Base-by-base conservation (phyloP, 2,888 invertebrate genomes). In the Lasioglossum lativentre region DNA sequence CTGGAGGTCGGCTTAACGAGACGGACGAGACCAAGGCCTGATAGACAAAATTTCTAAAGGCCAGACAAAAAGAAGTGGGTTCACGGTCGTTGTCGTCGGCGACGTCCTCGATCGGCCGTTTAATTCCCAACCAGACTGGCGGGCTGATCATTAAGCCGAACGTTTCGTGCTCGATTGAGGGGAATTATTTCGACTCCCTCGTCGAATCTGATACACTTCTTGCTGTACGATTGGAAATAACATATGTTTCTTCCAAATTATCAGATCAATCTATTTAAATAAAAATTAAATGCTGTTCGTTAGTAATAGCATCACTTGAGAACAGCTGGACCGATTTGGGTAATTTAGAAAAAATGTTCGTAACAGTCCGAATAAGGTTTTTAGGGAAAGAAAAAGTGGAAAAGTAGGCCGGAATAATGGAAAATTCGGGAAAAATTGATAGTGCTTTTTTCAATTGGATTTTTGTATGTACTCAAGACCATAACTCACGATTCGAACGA, bases 1-100 rank as follows among this genome's bases (percentile, higher is more conserved):
- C n/a, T 12, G 75, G 73, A 78, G 75, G 59, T 66, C 80, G 52
- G 52, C 73, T 77, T 68, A 34, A 47, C 70, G 70, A 85, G 78
- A 77, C 34, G 40, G 59, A 68, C 81, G 63, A 76, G 71, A 84
- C 76, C 79, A 90, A 87, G 86, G 82, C 85, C 74, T 27, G 52
- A 75, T 75, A 80, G 71, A 56, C 47, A 73, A 78, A 82, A 87
- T 85, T 81, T 72, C 23, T 72, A 78, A 84, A 87, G 80, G 78
- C 68, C 76, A 16, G 8, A 38, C 12, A 6, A 63, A 78, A 86
- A 78, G 30, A 78, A 78, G 42, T 27, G 73, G 75, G 82, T 85
- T 90, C 89, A 90, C 74, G 91, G 88, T 82, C 89, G 70, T 30
- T 80, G 66, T 34, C 30, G 88, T 80, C 89, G 70, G n/a, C 84